A percentile compares a stretch with the other conserved stretches of the same genome.
phyloP scores from a whole-genome alignment of 2,113 vertebrate genomes.

The Talpa occidentalis region DNA sequence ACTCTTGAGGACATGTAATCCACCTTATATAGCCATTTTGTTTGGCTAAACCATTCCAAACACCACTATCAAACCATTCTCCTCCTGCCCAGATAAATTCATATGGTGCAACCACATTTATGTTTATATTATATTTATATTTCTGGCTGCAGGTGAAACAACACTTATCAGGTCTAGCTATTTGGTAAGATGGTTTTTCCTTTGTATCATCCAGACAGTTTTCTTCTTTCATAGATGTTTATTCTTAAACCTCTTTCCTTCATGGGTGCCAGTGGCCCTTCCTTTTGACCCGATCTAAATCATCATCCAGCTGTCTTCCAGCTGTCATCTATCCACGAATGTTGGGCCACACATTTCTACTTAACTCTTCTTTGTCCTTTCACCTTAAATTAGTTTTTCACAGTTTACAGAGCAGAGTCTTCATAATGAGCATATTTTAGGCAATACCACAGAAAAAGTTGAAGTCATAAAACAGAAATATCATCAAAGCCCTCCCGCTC shows the following conservation, averaged over 20 bases:
- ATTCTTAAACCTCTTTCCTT: not conserved
- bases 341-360: not conserved
- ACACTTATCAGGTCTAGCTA: not conserved
- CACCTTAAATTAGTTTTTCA: not conserved
- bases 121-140: not conserved
- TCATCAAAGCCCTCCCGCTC: not conserved
- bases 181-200: not conserved
- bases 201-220: not conserved
- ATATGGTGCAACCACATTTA: too few species aligned
- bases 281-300: not conserved
- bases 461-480: not conserved
- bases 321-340: not conserved
- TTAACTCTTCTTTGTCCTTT: not conserved
- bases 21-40: not conserved
- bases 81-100: not conserved
- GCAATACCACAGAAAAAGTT: not conserved
- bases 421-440: not conserved
- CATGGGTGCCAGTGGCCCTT: accelerated
- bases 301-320: not conserved
- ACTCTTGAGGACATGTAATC: not conserved
- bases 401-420: not conserved
- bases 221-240: not conserved
- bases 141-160: not conserved
- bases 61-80: not conserved
- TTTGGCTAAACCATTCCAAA: not conserved